Evolutionary conservation across 1,140 invertebrate species (phyloP).

Genomic region (Elymnias hypermnestra): DNA sequence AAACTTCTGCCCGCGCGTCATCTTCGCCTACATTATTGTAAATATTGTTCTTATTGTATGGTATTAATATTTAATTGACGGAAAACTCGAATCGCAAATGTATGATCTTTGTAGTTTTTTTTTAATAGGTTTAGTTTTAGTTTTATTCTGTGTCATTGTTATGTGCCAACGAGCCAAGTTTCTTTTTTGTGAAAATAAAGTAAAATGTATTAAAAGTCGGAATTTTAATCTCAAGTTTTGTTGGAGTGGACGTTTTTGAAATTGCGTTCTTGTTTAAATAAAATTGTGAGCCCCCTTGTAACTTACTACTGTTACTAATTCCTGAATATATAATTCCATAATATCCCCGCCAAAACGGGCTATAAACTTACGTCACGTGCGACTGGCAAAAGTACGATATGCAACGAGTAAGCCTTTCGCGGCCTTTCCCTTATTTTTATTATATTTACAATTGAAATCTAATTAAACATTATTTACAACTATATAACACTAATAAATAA

Average conservation of each 20-base stretch:
- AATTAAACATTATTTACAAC: too few species aligned
- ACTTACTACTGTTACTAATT: too few species aligned
- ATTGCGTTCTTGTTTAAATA: too few species aligned
- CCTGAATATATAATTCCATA: too few species aligned
- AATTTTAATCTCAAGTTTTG: neutral
- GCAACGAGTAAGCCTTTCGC: too few species aligned
- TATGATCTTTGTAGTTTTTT: constrained; percentile 52
- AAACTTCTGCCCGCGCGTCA: constrained; percentile 45
- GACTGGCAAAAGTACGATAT: too few species aligned
- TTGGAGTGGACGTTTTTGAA: neutral
- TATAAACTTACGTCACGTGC: too few species aligned
- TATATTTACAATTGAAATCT: too few species aligned
- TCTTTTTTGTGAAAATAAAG: constrained; percentile 14
- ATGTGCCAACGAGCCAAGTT: constrained; percentile 61
- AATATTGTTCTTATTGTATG: constrained; percentile 44
- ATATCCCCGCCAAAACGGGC: too few species aligned
- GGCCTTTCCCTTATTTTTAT: too few species aligned
- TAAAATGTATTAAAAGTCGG: neutral
- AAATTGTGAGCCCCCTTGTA: too few species aligned
- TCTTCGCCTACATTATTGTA: constrained; percentile 46
- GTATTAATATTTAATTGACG: constrained; percentile 39
- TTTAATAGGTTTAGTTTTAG: constrained; percentile 25
- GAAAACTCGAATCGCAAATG: constrained; percentile 34
- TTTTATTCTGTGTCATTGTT: constrained; percentile 58
- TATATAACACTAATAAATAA: too few species aligned